Evolutionary conservation across 2,888 invertebrate species (phyloP).

Genomic region (Athrips mouffetella): DNA sequence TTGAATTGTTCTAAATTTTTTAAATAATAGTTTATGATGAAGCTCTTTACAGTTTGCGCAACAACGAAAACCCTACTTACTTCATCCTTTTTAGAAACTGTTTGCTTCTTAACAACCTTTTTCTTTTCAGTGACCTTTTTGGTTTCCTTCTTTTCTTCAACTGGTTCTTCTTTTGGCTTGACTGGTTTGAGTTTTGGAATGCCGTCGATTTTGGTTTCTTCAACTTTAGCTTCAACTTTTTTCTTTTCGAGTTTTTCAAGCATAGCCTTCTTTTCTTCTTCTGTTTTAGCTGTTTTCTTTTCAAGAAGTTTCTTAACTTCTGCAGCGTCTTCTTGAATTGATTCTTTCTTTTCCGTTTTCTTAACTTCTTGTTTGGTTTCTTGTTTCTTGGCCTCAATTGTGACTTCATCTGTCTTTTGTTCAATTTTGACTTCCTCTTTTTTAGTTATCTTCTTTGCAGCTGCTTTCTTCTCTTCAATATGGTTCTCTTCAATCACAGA

Average conservation of each 20-base stretch:
- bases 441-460: conserved; percentile 26
- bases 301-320: conserved; percentile 69
- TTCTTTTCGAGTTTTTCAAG: conserved; percentile 73
- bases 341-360: conserved; percentile 50
- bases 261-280: conserved; percentile 70
- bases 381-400: conserved; percentile 52
- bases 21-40: conserved; percentile 18
- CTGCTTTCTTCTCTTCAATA: conserved; percentile 53
- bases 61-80: conserved; percentile 47
- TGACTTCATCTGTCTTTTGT: conserved; percentile 61
- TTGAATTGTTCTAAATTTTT: conserved; percentile 3
- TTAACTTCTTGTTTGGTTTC: conserved; percentile 59
- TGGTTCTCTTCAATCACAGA: conserved; percentile 72
- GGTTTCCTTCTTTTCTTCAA: conserved; percentile 64
- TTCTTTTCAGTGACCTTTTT: conserved; percentile 72
- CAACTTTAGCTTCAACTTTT: conserved; percentile 60
- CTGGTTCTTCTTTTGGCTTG: conserved; percentile 70
- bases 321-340: conserved; percentile 59
- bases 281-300: conserved; percentile 70
- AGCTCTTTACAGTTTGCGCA: conserved; percentile 42
- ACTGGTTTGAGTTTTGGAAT: conserved; percentile 79
- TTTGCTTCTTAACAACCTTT: conserved; percentile 71
- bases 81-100: conserved; percentile 68
- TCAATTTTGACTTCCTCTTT: conserved; percentile 28
- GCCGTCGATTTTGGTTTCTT: conserved; percentile 80